Percentiles rank a stretch among this genome's conserved stretches.
Evolutionary conservation across 2,113 vertebrate species (phyloP).

Genomic region (Lipophrys pholis): DNA sequence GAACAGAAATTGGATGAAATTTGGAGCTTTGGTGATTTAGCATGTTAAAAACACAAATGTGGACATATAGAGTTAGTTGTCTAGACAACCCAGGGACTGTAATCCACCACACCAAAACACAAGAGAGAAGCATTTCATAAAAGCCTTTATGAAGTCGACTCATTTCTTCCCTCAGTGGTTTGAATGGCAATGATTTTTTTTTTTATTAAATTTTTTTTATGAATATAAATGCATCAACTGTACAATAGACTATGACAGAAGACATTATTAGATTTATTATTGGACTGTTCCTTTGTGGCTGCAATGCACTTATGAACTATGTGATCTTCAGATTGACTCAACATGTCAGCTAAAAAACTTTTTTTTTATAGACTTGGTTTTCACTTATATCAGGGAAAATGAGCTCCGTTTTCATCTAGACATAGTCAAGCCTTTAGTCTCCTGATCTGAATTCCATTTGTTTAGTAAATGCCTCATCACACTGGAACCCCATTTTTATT

Average conservation of each 20-base stretch:
- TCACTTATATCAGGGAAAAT: too few relatives aligned
- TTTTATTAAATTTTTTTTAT: too few relatives aligned
- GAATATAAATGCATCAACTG: not conserved
- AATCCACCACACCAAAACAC: not conserved
- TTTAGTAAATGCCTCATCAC: too few relatives aligned
- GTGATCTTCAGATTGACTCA: not conserved
- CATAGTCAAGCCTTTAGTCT: not conserved
- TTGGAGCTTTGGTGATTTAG: constrained; percentile 2
- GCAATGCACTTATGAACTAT: constrained; percentile 21
- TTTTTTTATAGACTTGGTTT: too few relatives aligned
- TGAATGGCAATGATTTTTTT: too few relatives aligned
- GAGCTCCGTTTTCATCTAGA: too few relatives aligned
- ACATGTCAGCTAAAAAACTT: constrained; percentile 3
- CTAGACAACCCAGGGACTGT: not conserved
- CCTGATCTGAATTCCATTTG: too few relatives aligned
- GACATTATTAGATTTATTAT: constrained; percentile 32
- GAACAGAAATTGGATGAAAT: not conserved
- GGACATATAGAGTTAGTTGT: not conserved
- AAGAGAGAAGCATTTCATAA: constrained; percentile 24
- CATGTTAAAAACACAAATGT: constrained; percentile 13
- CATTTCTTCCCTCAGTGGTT: not conserved
- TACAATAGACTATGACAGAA: not conserved
- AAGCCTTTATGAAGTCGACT: not conserved
- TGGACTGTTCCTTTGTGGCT: constrained; percentile 17
- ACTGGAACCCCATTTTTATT: too few relatives aligned